Base-by-base conservation (phyloP, 2,113 vertebrate genomes). In the Spea bombifrons region DNA sequence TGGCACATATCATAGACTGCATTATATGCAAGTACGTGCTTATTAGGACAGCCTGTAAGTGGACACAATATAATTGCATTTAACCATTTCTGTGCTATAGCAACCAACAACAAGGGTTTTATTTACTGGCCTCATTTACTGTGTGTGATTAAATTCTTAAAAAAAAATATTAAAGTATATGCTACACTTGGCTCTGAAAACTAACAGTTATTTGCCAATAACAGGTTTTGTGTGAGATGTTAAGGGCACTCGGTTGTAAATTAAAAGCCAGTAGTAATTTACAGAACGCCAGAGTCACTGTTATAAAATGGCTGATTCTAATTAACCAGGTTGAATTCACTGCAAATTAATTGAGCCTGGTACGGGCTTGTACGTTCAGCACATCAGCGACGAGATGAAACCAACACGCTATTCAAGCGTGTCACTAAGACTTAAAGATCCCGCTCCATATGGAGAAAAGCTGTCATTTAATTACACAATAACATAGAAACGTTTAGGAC, bases 1-100 rank as follows among this genome's bases (percentile, higher is more conserved):
- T 77, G 75, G 75, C 75, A 77, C 66, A 66, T 76, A 76, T 76
- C 66, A 68, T 43, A 66, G 59, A 68, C 66, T 46, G 46, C 67
- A 77, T 77, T 63, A 77, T 77, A 55, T 77, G 65, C 66, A 44
- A 70, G 55, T 50, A 77, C 63, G 61, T 70, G 55, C 75, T 69
- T 70, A 77, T 77, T 77, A 77, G 75, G 53, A 77, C 44, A 45
- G 45, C 59, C 69, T 10, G 68, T 66, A 77, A 77, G 46, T 71
- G 52, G 75, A 77, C 53, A 70, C 66, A 63, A 10, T 77, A 16
- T 63, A 77, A 70, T 70, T 70, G 55, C 66, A 49, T 49, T 70
- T 71, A 77, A 77, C 75, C 50, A 47, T 46, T 10, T 70, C 66
- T 44, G 50, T 61, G 55, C 67, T 71, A 53, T 46, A 75, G 53